Evolutionary conservation across 2,797 vertebrate species (phyloP).

Genomic region (Propithecus deckenii): DNA sequence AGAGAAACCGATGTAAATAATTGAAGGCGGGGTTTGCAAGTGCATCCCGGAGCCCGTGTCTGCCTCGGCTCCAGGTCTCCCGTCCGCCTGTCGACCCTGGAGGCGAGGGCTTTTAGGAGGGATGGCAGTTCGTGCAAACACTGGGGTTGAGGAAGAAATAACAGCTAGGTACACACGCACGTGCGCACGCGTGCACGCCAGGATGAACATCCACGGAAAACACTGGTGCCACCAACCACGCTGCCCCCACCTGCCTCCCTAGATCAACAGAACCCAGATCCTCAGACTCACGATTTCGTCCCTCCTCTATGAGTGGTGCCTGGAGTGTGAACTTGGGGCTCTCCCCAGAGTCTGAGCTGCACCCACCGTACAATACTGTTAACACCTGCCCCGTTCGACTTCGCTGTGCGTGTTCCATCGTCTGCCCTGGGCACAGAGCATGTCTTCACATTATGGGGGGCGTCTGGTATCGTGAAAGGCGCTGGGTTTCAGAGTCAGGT

Average conservation of each 20-base stretch:
- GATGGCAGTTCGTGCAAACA: fast-evolving
- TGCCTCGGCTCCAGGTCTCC: fast-evolving
- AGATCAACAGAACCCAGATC: fast-evolving
- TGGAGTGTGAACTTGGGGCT: fast-evolving
- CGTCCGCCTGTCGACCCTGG: fast-evolving
- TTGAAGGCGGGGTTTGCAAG: fast-evolving
- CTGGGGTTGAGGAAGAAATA: background rate
- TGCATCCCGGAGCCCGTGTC: fast-evolving
- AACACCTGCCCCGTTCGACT: fast-evolving
- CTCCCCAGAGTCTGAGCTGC: background rate
- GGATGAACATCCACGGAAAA: fast-evolving
- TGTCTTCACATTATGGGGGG: background rate
- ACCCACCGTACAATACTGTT: fast-evolving
- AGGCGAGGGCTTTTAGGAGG: fast-evolving
- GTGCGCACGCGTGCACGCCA: too few relatives aligned
- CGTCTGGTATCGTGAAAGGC: fast-evolving
- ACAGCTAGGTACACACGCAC: fast-evolving
- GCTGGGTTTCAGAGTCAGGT: background rate
- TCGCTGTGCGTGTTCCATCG: fast-evolving
- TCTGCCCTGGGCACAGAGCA: background rate
- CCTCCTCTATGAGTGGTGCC: background rate
- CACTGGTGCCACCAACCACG: fast-evolving
- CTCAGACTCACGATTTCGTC: background rate
- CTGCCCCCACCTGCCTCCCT: background rate
- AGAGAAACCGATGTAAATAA: fast-evolving